Conservation (phyloP, 1,140 invertebrate species). For the Bombus fervidus region DNA sequence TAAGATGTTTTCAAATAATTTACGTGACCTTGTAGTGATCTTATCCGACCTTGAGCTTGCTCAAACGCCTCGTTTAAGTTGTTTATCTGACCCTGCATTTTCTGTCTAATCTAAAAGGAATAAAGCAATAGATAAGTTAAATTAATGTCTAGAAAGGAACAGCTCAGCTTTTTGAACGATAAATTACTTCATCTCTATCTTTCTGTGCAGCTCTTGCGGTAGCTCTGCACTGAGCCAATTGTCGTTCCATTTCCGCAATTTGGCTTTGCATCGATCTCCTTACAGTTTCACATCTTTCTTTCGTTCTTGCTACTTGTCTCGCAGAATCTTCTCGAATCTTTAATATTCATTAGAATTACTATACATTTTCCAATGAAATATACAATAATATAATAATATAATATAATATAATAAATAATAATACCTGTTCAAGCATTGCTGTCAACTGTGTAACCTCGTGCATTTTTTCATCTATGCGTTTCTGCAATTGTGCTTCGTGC, state of each 20-base stretch:
- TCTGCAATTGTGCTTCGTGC: constrained; percentile 70
- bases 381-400: not conserved
- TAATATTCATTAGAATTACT: not conserved
- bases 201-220: constrained; percentile 85
- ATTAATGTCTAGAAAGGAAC: not conserved
- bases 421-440: constrained; percentile 85
- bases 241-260: constrained; percentile 86
- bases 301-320: constrained; percentile 86
- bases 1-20: constrained; percentile 85
- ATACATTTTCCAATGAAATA: not conserved
- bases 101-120: constrained; percentile 83
- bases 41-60: constrained; percentile 86
- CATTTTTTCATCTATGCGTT: constrained; percentile 77
- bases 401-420: too few species aligned
- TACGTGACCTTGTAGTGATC: constrained; percentile 85
- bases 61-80: constrained; percentile 87
- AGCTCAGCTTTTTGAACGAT: not conserved
- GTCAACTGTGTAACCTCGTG: constrained; percentile 84
- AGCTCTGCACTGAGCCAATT: constrained; percentile 85
- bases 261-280: constrained; percentile 85
- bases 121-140: not conserved
- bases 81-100: constrained; percentile 87
- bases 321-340: constrained; percentile 87
- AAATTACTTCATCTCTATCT: constrained; percentile 85
- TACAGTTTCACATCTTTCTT: constrained; percentile 86